phyloP scores from a whole-genome alignment of 2,113 vertebrate genomes.

The Amia ocellicauda region DNA sequence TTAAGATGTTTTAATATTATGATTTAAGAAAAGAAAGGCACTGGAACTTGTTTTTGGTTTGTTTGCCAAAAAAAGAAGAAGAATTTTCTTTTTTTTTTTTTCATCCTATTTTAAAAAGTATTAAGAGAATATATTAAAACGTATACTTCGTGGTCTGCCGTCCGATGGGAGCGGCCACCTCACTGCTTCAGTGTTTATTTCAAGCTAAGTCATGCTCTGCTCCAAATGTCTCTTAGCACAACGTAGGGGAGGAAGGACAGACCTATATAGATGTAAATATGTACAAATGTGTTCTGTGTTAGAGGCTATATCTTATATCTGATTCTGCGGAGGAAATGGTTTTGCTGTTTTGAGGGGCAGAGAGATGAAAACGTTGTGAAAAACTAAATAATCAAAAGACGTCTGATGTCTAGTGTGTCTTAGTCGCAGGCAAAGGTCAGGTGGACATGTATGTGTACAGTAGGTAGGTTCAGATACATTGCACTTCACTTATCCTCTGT shows the following conservation, averaged over 20 bases:
- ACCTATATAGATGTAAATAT: slow-evolving; percentile 5
- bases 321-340: too few species aligned
- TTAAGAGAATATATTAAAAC: slow-evolving; percentile 3
- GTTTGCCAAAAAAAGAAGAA: slow-evolving; percentile 31
- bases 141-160: slow-evolving; percentile 23
- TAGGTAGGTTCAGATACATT: slow-evolving; percentile 54
- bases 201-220: slow-evolving; percentile 20
- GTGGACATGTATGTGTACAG: slow-evolving; percentile 51
- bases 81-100: slow-evolving; percentile 28
- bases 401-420: slow-evolving; percentile 49
- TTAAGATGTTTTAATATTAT: slow-evolving; percentile 39
- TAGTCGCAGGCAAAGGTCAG: slow-evolving; percentile 44
- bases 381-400: slow-evolving; percentile 45
- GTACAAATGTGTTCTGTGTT: not conserved
- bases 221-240: slow-evolving; percentile 39
- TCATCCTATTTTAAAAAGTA: slow-evolving; percentile 28
- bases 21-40: slow-evolving; percentile 55
- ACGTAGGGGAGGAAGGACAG: slow-evolving; percentile 29
- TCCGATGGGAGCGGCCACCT: slow-evolving; percentile 30
- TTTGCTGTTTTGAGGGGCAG: slow-evolving; percentile 12
- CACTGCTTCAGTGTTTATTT: slow-evolving; percentile 35
- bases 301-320: too few species aligned
- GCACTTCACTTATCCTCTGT: slow-evolving; percentile 36
- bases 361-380: slow-evolving; percentile 21
- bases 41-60: slow-evolving; percentile 59